Base-by-base conservation (phyloP, 2,888 invertebrate species). In the Sceliomorpha sp. region DNA sequence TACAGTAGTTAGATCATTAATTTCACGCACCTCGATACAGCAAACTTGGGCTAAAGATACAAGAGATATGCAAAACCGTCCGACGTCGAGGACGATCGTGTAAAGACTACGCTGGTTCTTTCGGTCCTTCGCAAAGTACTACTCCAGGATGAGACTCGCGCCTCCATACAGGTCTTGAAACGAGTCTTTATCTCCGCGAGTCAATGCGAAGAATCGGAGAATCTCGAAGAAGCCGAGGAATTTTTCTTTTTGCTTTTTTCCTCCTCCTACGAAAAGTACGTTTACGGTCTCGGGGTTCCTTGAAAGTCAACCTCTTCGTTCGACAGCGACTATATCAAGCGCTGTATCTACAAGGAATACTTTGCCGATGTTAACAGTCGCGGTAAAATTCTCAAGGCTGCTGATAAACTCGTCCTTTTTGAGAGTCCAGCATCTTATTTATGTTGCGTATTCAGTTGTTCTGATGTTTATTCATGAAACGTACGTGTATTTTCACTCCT, bases 141-240 rank as follows among this genome's bases (percentile, higher is more conserved):
- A 73, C 69, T 70, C 39, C 51, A 24, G 72, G 66, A 58, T 55
- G 50, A 63, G 66, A 17, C 14, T 36, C 36, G 48, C 55, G 66
- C 67, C 70, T 69, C 66, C 55, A 70, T 77, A 78, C 77, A 76
- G 77, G 76, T 78, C 76, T 73, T 71, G 62, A 70, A 62, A 14
- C 67, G 20, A 20, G 20, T 20, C 58, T 78, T 79, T 74, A 74
- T 72, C 67, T 50, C 48, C 62, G 15, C 14, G 13, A 13, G 31
- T 53, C 24, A 37, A 37, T 15, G 14, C 15, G 37, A 15, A 9
- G 37, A 1, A 13, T 15, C 37, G 37, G 34, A n/a, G 34, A 13
- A 34, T 14, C 14, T 36, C 36, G 36, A 7, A 14, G 14, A 7
- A 36, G 36, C n/a, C 36, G 13, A 14, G 36, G 36, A 8, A 3